Conservation (phyloP, 2,797 vertebrate species). For the Oreonectes daqikongensis region DNA sequence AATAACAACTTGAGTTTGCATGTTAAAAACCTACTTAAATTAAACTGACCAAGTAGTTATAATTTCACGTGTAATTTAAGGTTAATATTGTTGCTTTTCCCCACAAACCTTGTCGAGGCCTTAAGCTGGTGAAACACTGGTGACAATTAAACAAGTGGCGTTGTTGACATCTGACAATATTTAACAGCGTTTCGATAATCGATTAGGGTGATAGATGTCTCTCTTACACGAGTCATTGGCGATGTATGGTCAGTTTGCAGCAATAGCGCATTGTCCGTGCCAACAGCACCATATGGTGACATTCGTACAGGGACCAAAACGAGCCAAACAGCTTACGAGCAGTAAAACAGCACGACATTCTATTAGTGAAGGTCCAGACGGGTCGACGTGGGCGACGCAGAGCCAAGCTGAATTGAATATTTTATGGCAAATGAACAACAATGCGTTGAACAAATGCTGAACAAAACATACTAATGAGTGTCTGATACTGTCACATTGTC, state of each 20-base stretch:
- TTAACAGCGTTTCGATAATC: constrained; percentile 53
- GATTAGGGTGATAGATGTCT: constrained; percentile 55
- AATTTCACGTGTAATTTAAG: background rate
- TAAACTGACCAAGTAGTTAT: too few relatives aligned
- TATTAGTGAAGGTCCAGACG: constrained; percentile 74
- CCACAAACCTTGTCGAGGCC: background rate
- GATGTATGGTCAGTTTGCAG: constrained; percentile 47
- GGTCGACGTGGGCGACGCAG: constrained; percentile 64
- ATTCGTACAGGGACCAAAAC: constrained; percentile 71
- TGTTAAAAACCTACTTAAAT: background rate
- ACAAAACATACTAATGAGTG: background rate
- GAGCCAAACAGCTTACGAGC: constrained; percentile 56
- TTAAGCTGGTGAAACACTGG: background rate
- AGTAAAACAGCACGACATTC: constrained; percentile 78
- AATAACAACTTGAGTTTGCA: background rate
- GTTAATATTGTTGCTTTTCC: background rate
- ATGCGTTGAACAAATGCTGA: constrained; percentile 25
- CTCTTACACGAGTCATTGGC: constrained; percentile 59
- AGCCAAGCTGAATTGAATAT: constrained; percentile 44
- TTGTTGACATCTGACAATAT: constrained; percentile 32
- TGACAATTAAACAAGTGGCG: constrained; percentile 5
- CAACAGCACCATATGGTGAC: constrained; percentile 78
- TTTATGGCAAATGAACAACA: constrained; percentile 60
- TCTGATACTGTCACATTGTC: background rate
- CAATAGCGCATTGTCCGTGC: constrained; percentile 59